Base-by-base conservation (phyloP, 2,888 invertebrate species). In the Drosophila picticornis region DNA sequence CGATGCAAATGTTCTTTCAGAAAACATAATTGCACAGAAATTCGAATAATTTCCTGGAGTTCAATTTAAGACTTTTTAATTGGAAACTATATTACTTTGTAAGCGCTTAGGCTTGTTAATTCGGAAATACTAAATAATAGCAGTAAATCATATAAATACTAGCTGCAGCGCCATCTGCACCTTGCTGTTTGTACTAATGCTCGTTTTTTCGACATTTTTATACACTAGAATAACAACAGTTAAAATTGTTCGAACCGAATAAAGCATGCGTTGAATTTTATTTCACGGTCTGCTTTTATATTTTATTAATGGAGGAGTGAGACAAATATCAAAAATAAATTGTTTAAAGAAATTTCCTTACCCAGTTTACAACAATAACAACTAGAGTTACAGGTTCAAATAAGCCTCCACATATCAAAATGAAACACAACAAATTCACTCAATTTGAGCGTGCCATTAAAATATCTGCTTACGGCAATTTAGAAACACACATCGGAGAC, bases 321-420 rank as follows among this genome's bases (percentile, higher is more conserved):
- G 11, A 22, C 22, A 43, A 22, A 22, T 43, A 19, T 25, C n/a
- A n/a, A 58, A 19, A 25, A 53, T 58, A 36, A 40, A 68, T 46
- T 57, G 5, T 16, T 32, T 16, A 34, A 25, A 16, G 10, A 16
- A 53, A 53, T 16, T 32, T 25, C 64, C 57, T 43, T 50, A 43
- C 63, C 36, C 57, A 58, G 64, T 61, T 62, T 52, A 58, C 60
- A 43, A n/a, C 5, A 22, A 53, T 53, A 60, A 53, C 32, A 81
- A 58, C 25, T 72, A 65, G 57, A 87, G 87, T 59, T 69, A 71
- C 40, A 40, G n/a, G 4, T n/a, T n/a, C 0, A 40, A 10, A n/a
- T n/a, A 40, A 10, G 10, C n/a, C n/a, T n/a, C 40, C n/a, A 40
- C n/a, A n/a, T 10, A 40, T n/a, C 10, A 40, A 36, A 19, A 36